Base-by-base conservation (phyloP, 2,113 vertebrate genomes). In the Myotis davidii region DNA sequence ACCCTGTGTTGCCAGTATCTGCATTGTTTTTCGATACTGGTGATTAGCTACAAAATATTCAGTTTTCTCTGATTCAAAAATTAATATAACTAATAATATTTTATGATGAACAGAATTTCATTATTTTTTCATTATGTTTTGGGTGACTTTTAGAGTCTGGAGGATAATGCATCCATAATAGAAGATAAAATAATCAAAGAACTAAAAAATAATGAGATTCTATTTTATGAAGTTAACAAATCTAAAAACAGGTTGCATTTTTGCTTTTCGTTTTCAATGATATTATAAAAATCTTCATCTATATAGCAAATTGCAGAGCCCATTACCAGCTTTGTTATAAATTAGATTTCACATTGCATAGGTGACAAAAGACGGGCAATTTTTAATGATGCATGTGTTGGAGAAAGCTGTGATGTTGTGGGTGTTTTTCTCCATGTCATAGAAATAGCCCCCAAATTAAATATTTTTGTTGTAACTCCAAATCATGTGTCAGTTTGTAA, bases 171-270 rank as follows among this genome's bases (percentile, higher is more conserved):
- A 69, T 88, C 56, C 14, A 27, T 87, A 73, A 91, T 32, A 83
- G 84, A 90, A 94, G 65, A 88, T 82, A 96, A 82, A 86, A 94
- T 90, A 96, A 94, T 90, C 74, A 82, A 94, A 95, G 76, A 96
- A 76, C 39, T 88, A 25, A 84, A 83, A 85, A 87, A 70, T 88
- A 94, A 88, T 96, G 76, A 78, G 72, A 93, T 92, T 87, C 65
- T 23, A 73, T 69, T 93, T 90, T 96, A 87, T 89, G 48, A 94
- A 91, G 27, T 94, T 48, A 93, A 59, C 50, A 92, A 95, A 95
- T 95, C 74, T 54, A 74, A 74, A 89, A 77, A 27, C 29, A 89
- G 25, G 85, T 93, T 73, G 34, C 32, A 77, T 87, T 95, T 94
- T 67, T 96, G 85, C 50, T 50, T 90, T 90, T 78, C 16, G 13